Base-by-base conservation (phyloP, 1,140 invertebrate species). In the Delia radicum region DNA sequence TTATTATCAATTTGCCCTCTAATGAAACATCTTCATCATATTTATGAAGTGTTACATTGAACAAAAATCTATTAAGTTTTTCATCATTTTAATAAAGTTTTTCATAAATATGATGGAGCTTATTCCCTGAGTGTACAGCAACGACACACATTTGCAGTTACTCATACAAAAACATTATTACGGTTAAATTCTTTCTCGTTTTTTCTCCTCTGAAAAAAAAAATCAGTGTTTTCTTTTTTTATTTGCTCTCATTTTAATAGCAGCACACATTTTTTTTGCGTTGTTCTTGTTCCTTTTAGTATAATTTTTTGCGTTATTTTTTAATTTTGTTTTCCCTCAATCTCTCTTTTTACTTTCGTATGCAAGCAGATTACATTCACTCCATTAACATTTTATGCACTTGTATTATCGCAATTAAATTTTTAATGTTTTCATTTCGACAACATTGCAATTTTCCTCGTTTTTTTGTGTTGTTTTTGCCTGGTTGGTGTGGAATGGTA, bases 321-420 rank as follows among this genome's bases (percentile, higher is more conserved):
- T 55, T 21, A 21, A 12, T 18, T 33, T 29, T 33, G 21, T 33
- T 33, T 33, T 31, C 13, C n/a, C n/a, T n/a, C 15, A 42, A 42
- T 42, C 15, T 42, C 37, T 42, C 37, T 42, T 6, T 42, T 42
- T 42, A 55, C 48, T 55, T 55, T 55, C 48, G 48, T 55, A 74
- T 74, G 42, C 26, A 62, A 33, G 48, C 82, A 82, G 83, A 84
- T 84, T 84, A 84, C 83, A 84, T 84, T 80, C 82, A 83, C 81
- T 84, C 83, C 83, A 84, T 84, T 84, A 84, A 84, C 82, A 84
- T 84, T 84, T 84, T 84, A 84, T 84, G 83, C 81, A 80, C 81
- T 84, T 84, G 83, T 84, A 84, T 84, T 84, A 84, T 84, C 82
- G 83, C 83, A 84, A 84, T 84, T 84, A 84, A 84, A 84, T 84